Evolutionary conservation across 1,140 invertebrate species (phyloP).

Genomic region (Anastrepha obliqua): DNA sequence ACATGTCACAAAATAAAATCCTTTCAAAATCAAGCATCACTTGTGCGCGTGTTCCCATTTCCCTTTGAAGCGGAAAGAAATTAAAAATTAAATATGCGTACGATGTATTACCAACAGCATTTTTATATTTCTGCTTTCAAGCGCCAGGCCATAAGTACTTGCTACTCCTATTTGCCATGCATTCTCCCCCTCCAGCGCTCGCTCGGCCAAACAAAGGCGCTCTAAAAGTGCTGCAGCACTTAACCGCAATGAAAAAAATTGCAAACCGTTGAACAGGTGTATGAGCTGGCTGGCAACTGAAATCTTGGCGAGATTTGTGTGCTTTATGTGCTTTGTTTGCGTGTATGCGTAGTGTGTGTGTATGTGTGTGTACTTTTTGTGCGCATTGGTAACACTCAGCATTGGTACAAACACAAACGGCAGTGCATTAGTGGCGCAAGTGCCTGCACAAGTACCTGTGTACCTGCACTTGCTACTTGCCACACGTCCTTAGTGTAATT

Average conservation of each 20-base stretch:
- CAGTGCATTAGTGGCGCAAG: conserved; percentile 48
- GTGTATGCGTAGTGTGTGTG: background rate
- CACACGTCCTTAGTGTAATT: conserved; percentile 26
- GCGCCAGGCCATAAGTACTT: conserved; percentile 32
- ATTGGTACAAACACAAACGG: conserved; percentile 43
- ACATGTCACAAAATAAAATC: conserved; percentile 42
- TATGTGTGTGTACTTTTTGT: background rate
- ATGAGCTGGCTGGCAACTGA: conserved; percentile 16
- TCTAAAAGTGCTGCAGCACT: conserved; percentile 43
- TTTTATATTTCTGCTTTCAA: conserved; percentile 22
- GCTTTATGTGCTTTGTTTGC: conserved; percentile 35
- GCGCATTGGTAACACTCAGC: background rate
- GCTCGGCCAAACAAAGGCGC: conserved; percentile 7
- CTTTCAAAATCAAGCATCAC: conserved; percentile 50
- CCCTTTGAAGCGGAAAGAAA: conserved; percentile 46
- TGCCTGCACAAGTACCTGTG: background rate
- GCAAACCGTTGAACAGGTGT: conserved; percentile 30
- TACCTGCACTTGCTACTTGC: conserved; percentile 49
- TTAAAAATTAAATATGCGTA: conserved; percentile 52
- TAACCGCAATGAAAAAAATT: conserved; percentile 35
- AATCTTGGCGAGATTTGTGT: conserved; percentile 38
- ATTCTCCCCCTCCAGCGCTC: background rate
- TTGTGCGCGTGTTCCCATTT: conserved; percentile 49
- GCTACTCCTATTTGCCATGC: background rate
- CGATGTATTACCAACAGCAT: conserved; percentile 42